Base-by-base conservation (phyloP, 2,113 vertebrate species). In the Chaetodon trifascialis region DNA sequence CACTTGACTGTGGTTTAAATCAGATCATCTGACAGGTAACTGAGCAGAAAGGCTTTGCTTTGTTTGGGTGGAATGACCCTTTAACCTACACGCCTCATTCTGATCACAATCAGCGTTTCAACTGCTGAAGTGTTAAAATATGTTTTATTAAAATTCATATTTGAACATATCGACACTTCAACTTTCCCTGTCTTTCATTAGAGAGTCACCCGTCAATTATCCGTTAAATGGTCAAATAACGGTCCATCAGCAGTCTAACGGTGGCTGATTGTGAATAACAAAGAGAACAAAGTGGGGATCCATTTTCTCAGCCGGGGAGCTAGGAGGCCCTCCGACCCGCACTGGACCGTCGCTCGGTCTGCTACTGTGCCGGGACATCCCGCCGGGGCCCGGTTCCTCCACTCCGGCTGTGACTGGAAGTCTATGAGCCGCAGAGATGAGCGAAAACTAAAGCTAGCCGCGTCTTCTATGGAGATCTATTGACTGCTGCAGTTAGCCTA, bases 401-500 rank as follows among this genome's bases (percentile, higher is more conserved):
- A 5, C 0, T 17, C 38, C 56, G 6, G 9, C 51, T 1, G 58
- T 17, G n/a, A 10, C 11, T 1, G 34, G 11, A 1, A 0, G 10
- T 12, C 14, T 1, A 0, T 0, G 46, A 5, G 42, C 44, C 15
- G 40, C 8, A 2, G 51, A 44, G 75, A 5, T 14, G 80, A 62
- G 36, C 17, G 23, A 14, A 49, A 59, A 4, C 9, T 17, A 6
- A 2, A 19, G 74, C 77, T 74, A 60, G 62, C 88, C 5, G 25
- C 17, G 40, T 25, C 52, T 46, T 46, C 47, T 16, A 17, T 46
- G 17, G 2, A 23, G 16, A 14, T 51, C 7, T 23, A 14, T 4
- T 1, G 73, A 12, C 63, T 25, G 79, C 74, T 69, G 86, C 86
- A 23, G 88, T 86, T 91, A 94, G 89, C 93, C 58, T 87, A 75